phyloP scores from a whole-genome alignment of 2,113 vertebrate species.

The Tachysurus vachellii region DNA sequence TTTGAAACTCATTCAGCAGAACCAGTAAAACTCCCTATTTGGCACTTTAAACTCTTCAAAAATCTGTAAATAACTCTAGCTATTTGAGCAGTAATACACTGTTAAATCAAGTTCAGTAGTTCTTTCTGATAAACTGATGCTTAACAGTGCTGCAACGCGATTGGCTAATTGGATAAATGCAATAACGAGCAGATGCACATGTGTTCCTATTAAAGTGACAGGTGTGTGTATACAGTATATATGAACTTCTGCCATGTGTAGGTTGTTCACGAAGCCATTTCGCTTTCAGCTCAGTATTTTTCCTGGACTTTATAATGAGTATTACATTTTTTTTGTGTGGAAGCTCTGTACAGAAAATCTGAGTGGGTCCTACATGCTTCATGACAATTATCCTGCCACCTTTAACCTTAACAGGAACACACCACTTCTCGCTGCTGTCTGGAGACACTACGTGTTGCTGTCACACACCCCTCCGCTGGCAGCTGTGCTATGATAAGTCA shows the following conservation, averaged over 20 bases:
- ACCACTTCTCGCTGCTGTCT: not conserved
- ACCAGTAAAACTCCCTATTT: not conserved
- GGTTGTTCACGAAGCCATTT: not conserved
- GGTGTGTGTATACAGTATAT: not conserved
- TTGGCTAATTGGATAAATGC: not conserved
- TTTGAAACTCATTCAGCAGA: not conserved
- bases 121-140: not conserved
- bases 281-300: not conserved
- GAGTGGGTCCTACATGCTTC: not conserved
- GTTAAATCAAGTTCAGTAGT: not conserved
- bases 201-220: not conserved
- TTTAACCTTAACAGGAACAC: slow-evolving; percentile 2
- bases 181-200: not conserved
- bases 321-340: not conserved
- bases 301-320: not conserved
- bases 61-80: no score
- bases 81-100: not conserved
- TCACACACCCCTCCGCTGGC: not conserved
- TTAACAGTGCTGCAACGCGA: not conserved
- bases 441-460: not conserved
- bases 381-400: slow-evolving; percentile 22
- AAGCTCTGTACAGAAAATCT: no score
- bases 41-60: no score
- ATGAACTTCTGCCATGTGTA: not conserved
- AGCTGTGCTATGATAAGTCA: not conserved